phyloP scores from a whole-genome alignment of 2,888 invertebrate species.

The Crioceris asparagi region DNA sequence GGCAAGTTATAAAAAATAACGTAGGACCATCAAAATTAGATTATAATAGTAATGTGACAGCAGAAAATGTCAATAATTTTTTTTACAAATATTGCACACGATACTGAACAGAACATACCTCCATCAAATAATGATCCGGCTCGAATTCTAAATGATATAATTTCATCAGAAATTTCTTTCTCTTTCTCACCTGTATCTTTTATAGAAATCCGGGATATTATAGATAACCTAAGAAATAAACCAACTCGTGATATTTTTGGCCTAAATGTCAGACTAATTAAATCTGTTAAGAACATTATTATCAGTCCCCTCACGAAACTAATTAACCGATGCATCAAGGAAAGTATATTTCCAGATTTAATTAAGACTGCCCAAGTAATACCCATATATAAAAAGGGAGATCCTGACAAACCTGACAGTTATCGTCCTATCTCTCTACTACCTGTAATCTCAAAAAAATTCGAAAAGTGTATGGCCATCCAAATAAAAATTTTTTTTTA shows the following conservation, averaged over 20 bases:
- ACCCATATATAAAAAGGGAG: not conserved
- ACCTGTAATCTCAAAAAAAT: slow-evolving; percentile 8
- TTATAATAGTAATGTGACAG: too few species aligned
- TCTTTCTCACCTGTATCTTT: too few species aligned
- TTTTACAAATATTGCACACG: slow-evolving; percentile 1
- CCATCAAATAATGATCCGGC: not conserved
- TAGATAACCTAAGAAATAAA: slow-evolving; percentile 7
- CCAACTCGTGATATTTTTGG: slow-evolving; percentile 6
- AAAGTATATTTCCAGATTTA: not conserved
- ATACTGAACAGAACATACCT: slow-evolving; percentile 1
- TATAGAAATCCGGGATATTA: not conserved
- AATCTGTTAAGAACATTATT: slow-evolving; percentile 5
- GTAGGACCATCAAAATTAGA: too few species aligned
- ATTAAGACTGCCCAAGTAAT: not conserved
- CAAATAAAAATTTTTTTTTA: slow-evolving; percentile 5
- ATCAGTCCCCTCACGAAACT: slow-evolving; percentile 2
- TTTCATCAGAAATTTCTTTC: too few species aligned
- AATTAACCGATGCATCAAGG: not conserved
- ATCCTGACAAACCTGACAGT: not conserved
- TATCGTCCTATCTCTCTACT: slow-evolving; percentile 8
- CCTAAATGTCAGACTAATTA: slow-evolving; percentile 3
- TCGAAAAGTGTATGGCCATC: slow-evolving; percentile 7
- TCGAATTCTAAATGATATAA: too few species aligned
- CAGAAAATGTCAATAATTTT: slow-evolving; percentile 3
- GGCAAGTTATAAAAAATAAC: not conserved